These are phyloP conservation scores for Euplexia lucipara DNA, from an alignment of 2,888 invertebrate genomes.

Conservation along the genomic window DNA sequence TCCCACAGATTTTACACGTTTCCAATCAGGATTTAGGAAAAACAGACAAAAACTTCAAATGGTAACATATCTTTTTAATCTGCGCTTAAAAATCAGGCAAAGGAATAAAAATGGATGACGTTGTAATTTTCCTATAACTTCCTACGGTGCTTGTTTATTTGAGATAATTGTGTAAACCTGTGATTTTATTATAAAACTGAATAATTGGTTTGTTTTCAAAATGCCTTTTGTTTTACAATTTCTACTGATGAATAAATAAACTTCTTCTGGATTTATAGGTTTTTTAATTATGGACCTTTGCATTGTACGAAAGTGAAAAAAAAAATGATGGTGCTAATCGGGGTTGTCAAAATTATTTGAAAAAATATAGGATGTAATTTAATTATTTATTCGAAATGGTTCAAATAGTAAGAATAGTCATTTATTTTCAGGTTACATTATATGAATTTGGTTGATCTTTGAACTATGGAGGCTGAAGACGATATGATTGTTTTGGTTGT, in stretches of 20 bases:
- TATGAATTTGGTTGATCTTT: constrained; percentile 19
- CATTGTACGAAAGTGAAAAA: constrained; percentile 50
- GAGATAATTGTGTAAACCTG: constrained; percentile 5
- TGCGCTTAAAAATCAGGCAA: constrained; percentile 45
- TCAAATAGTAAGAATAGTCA: background rate
- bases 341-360: constrained; percentile 61
- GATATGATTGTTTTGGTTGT: constrained; percentile 70
- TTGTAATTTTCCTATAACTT: constrained; percentile 13
- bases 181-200: background rate
- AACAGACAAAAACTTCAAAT: background rate
- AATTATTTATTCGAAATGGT: background rate
- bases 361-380: constrained; percentile 19
- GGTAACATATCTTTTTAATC: constrained; percentile 18
- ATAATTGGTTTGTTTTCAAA: constrained; percentile 13
- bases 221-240: background rate
- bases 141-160: background rate
- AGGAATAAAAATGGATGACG: constrained; percentile 39
- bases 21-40: background rate
- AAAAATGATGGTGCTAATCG: constrained; percentile 56
- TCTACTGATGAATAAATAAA: background rate
- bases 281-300: constrained; percentile 45
- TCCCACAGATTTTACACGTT: background rate
- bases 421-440: constrained; percentile 39
- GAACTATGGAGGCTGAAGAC: constrained; percentile 64
- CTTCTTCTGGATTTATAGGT: constrained; percentile 21